Conservation (phyloP, 2,113 vertebrate genomes). For the Dissostichus mawsoni region DNA sequence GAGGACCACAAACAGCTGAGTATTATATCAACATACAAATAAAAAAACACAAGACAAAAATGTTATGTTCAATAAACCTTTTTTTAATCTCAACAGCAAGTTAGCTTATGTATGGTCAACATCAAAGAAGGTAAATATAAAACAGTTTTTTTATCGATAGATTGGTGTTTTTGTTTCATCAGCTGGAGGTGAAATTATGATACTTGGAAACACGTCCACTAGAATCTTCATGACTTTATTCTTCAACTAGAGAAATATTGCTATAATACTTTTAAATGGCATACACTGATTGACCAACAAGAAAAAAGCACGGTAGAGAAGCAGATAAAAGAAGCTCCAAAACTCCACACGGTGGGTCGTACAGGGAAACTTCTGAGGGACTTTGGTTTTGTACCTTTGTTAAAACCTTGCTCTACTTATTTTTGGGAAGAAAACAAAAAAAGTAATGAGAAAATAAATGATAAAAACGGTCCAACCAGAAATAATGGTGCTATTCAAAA, state of each 20-base stretch:
- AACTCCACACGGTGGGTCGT: constrained; percentile 91
- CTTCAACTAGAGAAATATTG: constrained; percentile 91
- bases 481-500: constrained; percentile 58
- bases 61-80: constrained; percentile 81
- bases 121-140: constrained; percentile 83
- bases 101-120: constrained; percentile 89
- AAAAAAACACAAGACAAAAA: constrained; percentile 14
- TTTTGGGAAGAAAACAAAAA: constrained; percentile 76
- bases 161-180: constrained; percentile 71
- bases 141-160: constrained; percentile 80
- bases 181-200: constrained; percentile 82
- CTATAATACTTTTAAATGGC: constrained; percentile 93
- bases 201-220: constrained; percentile 83
- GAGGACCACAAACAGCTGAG: neutral
- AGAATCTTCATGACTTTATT: constrained; percentile 79
- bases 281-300: constrained; percentile 81
- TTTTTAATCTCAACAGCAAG: constrained; percentile 88
- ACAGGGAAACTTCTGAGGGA: constrained; percentile 87
- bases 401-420: constrained; percentile 85
- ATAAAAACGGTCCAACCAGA: constrained; percentile 53
- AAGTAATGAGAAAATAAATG: constrained; percentile 69
- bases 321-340: constrained; percentile 76
- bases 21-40: neutral
- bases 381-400: constrained; percentile 94
- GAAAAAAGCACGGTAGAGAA: constrained; percentile 70